Conservation (phyloP, 2,113 vertebrate genomes). For the Marmota monax region DNA sequence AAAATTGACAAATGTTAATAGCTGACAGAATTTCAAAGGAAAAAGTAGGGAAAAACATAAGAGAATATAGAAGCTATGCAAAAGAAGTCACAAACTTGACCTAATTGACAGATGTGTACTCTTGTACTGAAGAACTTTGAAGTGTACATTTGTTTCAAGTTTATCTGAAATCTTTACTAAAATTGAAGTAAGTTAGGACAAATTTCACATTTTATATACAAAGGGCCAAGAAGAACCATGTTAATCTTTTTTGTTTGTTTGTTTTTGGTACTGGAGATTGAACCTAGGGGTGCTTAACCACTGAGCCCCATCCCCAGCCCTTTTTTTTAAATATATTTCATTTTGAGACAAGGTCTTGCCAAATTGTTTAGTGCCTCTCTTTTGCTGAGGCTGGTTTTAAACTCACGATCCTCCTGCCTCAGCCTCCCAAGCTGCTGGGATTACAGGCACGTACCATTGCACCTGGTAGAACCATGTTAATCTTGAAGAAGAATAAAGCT, state of each 20-base stretch:
- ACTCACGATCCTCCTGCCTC: too few relatives aligned
- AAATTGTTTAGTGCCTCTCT: too few relatives aligned
- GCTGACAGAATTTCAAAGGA: background rate
- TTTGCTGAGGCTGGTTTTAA: too few relatives aligned
- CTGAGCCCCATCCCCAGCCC: too few relatives aligned
- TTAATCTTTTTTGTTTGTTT: too few relatives aligned
- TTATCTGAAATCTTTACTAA: background rate
- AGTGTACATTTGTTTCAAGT: background rate
- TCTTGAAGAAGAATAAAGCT: conserved; percentile 17
- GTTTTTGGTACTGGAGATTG: too few relatives aligned
- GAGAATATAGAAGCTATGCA: background rate
- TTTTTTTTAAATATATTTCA: too few relatives aligned
- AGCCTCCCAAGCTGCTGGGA: too few relatives aligned
- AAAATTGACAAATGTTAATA: background rate
- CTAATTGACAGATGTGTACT: background rate
- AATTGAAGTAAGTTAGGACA: background rate
- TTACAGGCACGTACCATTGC: too few relatives aligned
- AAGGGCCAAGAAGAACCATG: background rate
- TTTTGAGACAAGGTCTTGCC: too few relatives aligned
- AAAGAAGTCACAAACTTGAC: background rate
- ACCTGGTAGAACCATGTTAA: too few relatives aligned
- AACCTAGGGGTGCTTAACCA: too few relatives aligned
- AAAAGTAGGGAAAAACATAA: background rate
- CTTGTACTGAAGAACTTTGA: background rate
- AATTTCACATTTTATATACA: conserved; percentile 17